These are phyloP conservation scores for Napeogenes inachia DNA, from an alignment of 2,888 invertebrate species.

Conservation along the genomic window DNA sequence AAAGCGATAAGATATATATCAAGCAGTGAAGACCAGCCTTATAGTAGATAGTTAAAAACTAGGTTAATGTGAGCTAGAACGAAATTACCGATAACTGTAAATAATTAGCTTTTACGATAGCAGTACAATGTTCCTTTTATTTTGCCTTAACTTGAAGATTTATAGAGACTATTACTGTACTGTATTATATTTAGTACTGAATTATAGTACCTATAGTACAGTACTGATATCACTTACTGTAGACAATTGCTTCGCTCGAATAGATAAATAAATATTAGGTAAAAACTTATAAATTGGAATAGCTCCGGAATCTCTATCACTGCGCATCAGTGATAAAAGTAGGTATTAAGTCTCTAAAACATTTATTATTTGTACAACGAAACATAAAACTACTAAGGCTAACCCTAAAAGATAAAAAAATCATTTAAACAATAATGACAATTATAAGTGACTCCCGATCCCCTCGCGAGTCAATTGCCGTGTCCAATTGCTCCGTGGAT, in stretches of 20 bases:
- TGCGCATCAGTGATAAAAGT: too few species aligned
- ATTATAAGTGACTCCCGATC: constrained; percentile 18
- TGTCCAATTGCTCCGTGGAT: constrained; percentile 41
- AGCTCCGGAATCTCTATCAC: too few species aligned
- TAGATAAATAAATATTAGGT: too few species aligned
- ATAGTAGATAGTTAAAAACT: constrained; percentile 30
- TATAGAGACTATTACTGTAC: neutral
- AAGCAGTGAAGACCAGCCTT: neutral
- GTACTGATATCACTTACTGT: too few species aligned
- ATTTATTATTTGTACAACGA: too few species aligned
- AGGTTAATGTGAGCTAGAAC: constrained; percentile 32
- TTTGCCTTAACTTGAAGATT: neutral
- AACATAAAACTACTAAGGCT: neutral
- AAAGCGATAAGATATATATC: neutral
- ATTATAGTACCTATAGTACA: too few species aligned
- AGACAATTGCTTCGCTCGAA: too few species aligned
- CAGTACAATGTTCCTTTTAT: constrained; percentile 1
- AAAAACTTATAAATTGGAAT: too few species aligned
- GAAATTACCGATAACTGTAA: constrained; percentile 34
- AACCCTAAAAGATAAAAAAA: constrained; percentile 9
- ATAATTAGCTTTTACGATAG: constrained; percentile 26
- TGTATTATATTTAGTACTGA: too few species aligned
- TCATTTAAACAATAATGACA: constrained; percentile 27
- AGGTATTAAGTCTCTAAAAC: too few species aligned
- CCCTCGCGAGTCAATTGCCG: constrained; percentile 31